Conservation (phyloP, 2,113 vertebrate genomes). For the Epinephelus moara region DNA sequence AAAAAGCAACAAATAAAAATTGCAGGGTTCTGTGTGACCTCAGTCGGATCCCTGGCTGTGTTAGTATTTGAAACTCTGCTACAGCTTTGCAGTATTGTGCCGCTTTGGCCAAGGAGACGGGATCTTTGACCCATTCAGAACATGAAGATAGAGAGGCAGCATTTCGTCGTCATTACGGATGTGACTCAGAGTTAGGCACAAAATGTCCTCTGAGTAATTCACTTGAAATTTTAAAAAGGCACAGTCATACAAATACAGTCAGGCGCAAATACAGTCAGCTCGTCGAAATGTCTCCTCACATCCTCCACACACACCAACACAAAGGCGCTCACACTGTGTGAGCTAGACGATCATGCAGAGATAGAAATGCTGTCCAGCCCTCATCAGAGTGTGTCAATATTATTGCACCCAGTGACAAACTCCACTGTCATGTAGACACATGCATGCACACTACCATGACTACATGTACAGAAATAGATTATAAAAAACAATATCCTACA, state of each 20-base stretch:
- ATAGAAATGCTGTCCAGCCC: neutral
- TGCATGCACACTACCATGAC: neutral
- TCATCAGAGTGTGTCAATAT: conserved; percentile 4
- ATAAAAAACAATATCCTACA: too few species aligned
- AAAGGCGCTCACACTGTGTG: neutral
- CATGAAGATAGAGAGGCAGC: conserved; percentile 28
- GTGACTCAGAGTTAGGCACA: conserved; percentile 62
- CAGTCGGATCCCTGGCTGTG: conserved; percentile 17
- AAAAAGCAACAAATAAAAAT: conserved; percentile 29
- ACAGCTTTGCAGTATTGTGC: conserved; percentile 31
- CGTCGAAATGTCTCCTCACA: conserved; percentile 25
- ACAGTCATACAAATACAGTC: conserved; percentile 48
- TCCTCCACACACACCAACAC: conserved; percentile 1
- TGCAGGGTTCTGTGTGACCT: conserved; percentile 1
- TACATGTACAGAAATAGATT: neutral
- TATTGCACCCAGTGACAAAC: neutral
- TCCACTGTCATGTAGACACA: neutral
- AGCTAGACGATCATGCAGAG: conserved; percentile 18
- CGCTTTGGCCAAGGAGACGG: conserved; percentile 19
- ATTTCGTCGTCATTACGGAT: conserved; percentile 46
- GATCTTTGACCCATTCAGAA: conserved; percentile 61
- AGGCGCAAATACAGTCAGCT: conserved; percentile 26
- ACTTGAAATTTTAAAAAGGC: conserved; percentile 47
- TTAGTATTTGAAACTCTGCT: conserved; percentile 30
- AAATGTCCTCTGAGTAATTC: conserved; percentile 62